Evolutionary conservation across 37 sponge, comb jelly and placozoan genomes (phyloP), one percentile per base, ranked within the genome.

Genomic region (Geodia barretti): DNA sequence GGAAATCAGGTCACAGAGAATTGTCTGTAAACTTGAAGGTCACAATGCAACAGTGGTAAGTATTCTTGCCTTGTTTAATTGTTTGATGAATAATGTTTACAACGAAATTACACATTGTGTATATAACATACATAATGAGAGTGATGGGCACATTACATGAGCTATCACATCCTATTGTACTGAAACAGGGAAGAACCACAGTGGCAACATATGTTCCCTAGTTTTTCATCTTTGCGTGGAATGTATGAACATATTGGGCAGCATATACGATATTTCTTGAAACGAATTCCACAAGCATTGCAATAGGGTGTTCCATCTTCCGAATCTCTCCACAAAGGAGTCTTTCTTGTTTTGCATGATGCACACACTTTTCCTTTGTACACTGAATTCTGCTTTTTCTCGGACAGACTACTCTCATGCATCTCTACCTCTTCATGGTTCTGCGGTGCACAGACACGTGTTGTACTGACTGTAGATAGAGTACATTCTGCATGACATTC

Each of bases 261-360:
- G 29, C 86, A 78, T 1, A 78, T 47, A 14, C 78, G 85, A 47
- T 93, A 93, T 80, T 89, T 88, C 43, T 81, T 85, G 76, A 89
- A 93, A 8, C 94, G 75, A 41, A 93, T 93, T 17, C 94, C 94
- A 43, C 94, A 93, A 30, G 94, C 94, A 37, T 93, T 93, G 80
- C 94, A 93, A 62, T 88, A 89, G 2, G 94, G 90, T 19, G 79
- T 93, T 20, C 94, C 94, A 77, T 93, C 94, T 32, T 93, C 94
- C 0, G 94, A 68, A 62, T 93, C 94, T 26, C 94, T 60, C 94
- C 94, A 93, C 1, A 93, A 83, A 41, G 94, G 94, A 17, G 90
- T 93, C 69, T 93, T 93, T 79, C 72, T 85, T 2, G 94, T 89
- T 23, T 84, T 81, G 64, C 94, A 93, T 3, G 94, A 93, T 1